Conservation (phyloP, 2,113 vertebrate species). For the Nothoprocta pentlandii region DNA sequence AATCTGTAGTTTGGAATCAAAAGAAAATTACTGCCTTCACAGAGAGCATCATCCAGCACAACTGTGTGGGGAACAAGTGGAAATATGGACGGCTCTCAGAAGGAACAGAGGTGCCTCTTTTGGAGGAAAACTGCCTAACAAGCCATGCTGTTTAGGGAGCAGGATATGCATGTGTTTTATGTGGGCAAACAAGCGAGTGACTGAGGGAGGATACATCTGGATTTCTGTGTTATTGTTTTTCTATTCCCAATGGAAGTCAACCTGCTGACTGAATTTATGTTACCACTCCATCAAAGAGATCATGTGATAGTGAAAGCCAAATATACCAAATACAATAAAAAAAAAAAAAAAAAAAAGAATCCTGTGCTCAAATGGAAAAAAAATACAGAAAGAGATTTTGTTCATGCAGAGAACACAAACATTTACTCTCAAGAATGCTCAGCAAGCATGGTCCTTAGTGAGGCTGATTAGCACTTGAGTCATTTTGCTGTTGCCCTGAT, state of each 20-base stretch:
- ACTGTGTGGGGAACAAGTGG: fast-evolving
- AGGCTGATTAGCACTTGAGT: neutral
- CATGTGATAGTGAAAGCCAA: neutral
- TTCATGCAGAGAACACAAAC: neutral
- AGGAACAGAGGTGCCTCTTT: neutral
- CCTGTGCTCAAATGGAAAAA: neutral
- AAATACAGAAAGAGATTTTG: neutral
- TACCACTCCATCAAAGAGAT: neutral
- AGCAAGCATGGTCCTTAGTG: neutral
- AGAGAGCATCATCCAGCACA: neutral
- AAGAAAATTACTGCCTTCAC: neutral
- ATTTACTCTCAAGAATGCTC: neutral
- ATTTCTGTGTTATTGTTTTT: neutral
- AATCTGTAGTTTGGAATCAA: neutral
- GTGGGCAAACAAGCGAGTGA: neutral
- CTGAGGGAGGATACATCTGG: neutral
- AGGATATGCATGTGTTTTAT: neutral
- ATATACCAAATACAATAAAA: neutral
- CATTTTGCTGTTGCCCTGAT: neutral
- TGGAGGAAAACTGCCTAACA: neutral
- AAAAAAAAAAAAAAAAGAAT: fast-evolving
- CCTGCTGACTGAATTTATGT: neutral
- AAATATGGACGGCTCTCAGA: neutral
- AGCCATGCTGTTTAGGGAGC: neutral
- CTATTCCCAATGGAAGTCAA: neutral